Conservation (phyloP, 2,797 vertebrate species). For the Limnodromus scolopaceus region DNA sequence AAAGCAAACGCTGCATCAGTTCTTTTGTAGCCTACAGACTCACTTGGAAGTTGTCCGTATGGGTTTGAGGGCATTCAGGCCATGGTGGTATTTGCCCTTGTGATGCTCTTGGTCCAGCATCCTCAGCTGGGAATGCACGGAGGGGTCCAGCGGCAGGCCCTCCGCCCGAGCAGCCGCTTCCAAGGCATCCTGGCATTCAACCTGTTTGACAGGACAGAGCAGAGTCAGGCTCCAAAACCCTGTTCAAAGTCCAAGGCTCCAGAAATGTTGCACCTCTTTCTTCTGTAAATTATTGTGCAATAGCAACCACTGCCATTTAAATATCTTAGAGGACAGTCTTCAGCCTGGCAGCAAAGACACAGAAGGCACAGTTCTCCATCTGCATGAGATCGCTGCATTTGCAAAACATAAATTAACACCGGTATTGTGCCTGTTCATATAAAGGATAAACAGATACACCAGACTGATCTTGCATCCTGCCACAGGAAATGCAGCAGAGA, state of each 20-base stretch:
- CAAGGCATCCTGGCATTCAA: slow-evolving; percentile 86
- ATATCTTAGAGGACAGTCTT: not conserved
- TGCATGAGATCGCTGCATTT: not conserved
- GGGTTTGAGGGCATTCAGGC: slow-evolving; percentile 85
- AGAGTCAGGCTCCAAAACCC: slow-evolving; percentile 14
- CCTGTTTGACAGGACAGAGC: slow-evolving; percentile 48
- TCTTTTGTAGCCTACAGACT: slow-evolving; percentile 47
- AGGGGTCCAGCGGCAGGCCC: slow-evolving; percentile 85
- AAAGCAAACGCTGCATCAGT: not conserved
- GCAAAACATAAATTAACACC: not conserved
- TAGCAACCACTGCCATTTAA: not conserved
- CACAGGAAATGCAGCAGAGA: not conserved
- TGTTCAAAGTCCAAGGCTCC: not conserved
- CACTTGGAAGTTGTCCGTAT: slow-evolving; percentile 91
- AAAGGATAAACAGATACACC: not conserved
- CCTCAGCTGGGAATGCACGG: slow-evolving; percentile 79
- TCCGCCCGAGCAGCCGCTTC: slow-evolving; percentile 88
- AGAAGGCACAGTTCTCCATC: not conserved
- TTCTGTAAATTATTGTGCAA: not conserved
- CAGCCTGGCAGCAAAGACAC: not conserved
- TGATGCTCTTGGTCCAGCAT: slow-evolving; percentile 82
- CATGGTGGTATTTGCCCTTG: slow-evolving; percentile 88
- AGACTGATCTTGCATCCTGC: not conserved
- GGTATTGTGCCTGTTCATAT: not conserved
- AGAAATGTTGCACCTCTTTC: not conserved